Evolutionary conservation across 2,797 vertebrate species (phyloP).

Genomic region (Lacerta bilineata): DNA sequence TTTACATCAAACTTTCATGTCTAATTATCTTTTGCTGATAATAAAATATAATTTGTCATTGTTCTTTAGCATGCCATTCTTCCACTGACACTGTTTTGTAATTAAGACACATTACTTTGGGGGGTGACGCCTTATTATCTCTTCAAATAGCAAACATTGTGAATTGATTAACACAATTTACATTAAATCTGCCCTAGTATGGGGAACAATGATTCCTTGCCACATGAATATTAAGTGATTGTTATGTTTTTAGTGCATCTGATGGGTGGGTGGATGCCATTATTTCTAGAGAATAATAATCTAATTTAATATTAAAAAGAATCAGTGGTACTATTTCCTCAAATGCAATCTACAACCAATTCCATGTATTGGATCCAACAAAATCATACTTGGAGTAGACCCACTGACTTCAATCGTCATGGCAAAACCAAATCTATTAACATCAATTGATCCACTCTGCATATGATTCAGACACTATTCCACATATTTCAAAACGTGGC

Average conservation of each 20-base stretch:
- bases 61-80: neutral
- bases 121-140: neutral
- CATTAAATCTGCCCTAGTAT: conserved; percentile 14
- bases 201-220: neutral
- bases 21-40: neutral
- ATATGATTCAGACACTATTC: neutral
- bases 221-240: neutral
- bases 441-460: too few relatives aligned
- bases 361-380: too few relatives aligned
- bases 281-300: conserved; percentile 33
- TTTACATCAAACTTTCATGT: neutral
- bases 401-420: too few relatives aligned
- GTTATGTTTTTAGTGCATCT: neutral
- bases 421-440: too few relatives aligned
- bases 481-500: neutral
- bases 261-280: neutral
- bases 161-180: conserved; percentile 12
- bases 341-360: neutral
- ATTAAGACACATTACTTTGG: neutral
- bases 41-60: neutral
- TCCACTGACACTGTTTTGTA: conserved; percentile 9
- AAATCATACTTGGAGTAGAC: too few relatives aligned
- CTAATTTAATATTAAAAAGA: neutral
- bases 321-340: too few relatives aligned
- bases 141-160: conserved; percentile 25